Conservation (phyloP, 2,113 vertebrate genomes). For the Sorex araneus region DNA sequence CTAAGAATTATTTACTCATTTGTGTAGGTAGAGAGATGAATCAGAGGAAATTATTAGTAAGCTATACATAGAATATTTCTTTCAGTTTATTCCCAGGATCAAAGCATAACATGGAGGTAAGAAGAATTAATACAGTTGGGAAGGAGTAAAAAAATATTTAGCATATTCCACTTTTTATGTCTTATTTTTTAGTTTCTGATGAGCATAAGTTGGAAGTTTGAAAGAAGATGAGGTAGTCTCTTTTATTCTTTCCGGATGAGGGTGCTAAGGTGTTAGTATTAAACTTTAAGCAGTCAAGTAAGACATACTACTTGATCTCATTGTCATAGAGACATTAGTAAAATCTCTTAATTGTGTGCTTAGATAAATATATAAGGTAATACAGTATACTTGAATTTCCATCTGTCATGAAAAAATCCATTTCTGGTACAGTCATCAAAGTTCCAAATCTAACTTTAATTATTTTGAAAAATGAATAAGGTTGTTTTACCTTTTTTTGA, state of each 20-base stretch:
- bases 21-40: background rate
- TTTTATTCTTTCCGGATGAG: background rate
- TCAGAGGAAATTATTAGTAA: background rate
- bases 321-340: background rate
- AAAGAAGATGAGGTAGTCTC: background rate
- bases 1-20: background rate
- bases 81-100: background rate
- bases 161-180: background rate
- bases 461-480: slow-evolving; percentile 60
- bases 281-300: slow-evolving; percentile 4
- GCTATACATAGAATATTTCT: background rate
- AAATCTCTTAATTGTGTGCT: slow-evolving; percentile 17
- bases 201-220: background rate
- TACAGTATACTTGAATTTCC: slow-evolving; percentile 28
- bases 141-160: background rate
- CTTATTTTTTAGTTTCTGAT: background rate
- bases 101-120: background rate
- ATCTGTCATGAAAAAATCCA: slow-evolving; percentile 33
- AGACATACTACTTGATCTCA: background rate
- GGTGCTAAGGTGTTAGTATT: background rate
- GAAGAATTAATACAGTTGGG: background rate
- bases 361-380: background rate
- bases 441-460: slow-evolving; percentile 61
- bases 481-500: slow-evolving; percentile 6
- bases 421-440: slow-evolving; percentile 59